Base-by-base conservation (phyloP, 2,113 vertebrate genomes). In the Myanophis thanlyinensis region DNA sequence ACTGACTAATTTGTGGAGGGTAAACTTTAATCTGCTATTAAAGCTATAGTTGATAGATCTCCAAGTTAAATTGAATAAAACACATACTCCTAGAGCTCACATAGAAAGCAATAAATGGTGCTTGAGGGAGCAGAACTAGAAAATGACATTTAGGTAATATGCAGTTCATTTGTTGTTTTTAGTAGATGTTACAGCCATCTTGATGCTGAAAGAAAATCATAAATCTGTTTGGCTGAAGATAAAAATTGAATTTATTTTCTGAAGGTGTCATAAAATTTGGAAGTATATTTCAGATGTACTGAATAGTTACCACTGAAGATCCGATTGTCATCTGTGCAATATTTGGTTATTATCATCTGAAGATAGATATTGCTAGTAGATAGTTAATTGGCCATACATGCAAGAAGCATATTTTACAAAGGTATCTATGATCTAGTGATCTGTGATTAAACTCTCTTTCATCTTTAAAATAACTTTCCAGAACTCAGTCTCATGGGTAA, bases 121-220 rank as follows among this genome's bases (percentile, higher is more conserved):
- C 92, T 90, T 94, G 92, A 95, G 96, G 94, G 94, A 96, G 94
- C 88, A 94, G 94, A 93, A 93, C 94, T 93, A 93, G 95, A 96
- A 96, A 96, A 95, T 94, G 93, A 91, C 95, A 95, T 95, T 87
- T 94, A 53, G 92, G 23, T 94, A 94, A 92, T 87, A 91, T 93
- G 93, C 84, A 95, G 80, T 92, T 93, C 92, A 93, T 96, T 90
- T 88, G 89, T 93, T 95, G 93, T 95, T 93, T 94, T 80, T 95
- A 93, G 89, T 94, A 87, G 88, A 46, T 27, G 27, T 88, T 92
- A 89, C 91, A 89, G 89, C 54, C 67, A 93, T 95, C 93, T 97
- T 91, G 94, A 94, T 94, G 94, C 92, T 89, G 93, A 85, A 94
- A 93, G 91, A 94, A 91, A 86, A 93, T 95, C 87, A 80, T 56